Percentiles rank a stretch among this genome's conserved stretches.
These are phyloP conservation scores for Contarinia nasturtii DNA, from an alignment of 1,140 invertebrate genomes.

Conservation along the genomic window DNA sequence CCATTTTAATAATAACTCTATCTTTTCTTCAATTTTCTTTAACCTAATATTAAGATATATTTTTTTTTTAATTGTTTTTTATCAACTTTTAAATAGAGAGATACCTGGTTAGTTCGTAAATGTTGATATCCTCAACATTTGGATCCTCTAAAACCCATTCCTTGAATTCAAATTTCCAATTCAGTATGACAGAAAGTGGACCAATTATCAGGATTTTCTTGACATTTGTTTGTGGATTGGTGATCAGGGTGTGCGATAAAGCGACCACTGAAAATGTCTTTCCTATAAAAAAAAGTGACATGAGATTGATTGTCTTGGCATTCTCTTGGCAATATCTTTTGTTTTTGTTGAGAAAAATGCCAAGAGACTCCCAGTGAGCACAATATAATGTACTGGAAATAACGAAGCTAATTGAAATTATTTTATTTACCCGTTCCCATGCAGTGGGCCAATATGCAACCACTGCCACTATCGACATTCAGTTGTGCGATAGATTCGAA, in stretches of 20 bases:
- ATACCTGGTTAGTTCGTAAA: constrained; percentile 34
- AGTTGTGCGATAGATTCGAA: constrained; percentile 33
- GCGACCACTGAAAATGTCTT: constrained; percentile 89
- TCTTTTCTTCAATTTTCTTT: constrained; percentile 65
- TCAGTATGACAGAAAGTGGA: constrained; percentile 93
- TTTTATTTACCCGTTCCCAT: constrained; percentile 70
- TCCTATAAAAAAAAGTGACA: constrained; percentile 14
- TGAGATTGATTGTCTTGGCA: too few species aligned
- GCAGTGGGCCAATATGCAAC: constrained; percentile 89
- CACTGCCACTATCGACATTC: constrained; percentile 69
- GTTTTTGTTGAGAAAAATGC: too few species aligned
- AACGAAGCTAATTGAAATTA: too few species aligned
- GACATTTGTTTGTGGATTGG: constrained; percentile 38
- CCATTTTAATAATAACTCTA: constrained; percentile 63
- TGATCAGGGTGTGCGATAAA: constrained; percentile 82
- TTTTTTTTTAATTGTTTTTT: constrained; percentile 65
- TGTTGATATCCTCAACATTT: constrained; percentile 25
- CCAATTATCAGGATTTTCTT: constrained; percentile 79
- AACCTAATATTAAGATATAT: constrained; percentile 35
- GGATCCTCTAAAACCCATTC: constrained; percentile 67
- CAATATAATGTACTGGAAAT: too few species aligned
- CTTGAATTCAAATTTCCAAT: constrained; percentile 91
- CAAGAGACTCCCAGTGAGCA: too few species aligned
- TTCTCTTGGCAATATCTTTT: too few species aligned
- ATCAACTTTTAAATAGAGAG: constrained; percentile 60